Conservation (phyloP, 1,140 invertebrate genomes). For the Sinonovacula constricta region DNA sequence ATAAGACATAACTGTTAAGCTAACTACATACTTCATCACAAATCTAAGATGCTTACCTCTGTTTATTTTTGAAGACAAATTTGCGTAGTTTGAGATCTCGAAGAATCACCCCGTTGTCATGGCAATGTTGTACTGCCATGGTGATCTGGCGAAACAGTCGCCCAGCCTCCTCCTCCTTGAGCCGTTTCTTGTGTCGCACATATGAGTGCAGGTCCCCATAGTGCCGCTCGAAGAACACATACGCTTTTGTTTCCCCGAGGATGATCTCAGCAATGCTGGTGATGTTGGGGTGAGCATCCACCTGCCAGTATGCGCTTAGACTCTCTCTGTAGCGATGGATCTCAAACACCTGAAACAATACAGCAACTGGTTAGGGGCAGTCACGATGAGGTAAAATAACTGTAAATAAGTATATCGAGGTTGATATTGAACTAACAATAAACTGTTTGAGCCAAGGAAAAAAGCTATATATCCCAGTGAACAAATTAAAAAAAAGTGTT, state of each 20-base stretch:
- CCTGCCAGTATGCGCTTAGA: conserved; percentile 85
- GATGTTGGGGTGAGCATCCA: conserved; percentile 85
- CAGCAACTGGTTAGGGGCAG: too few species aligned
- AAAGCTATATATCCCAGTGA: too few species aligned
- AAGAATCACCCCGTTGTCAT: conserved; percentile 94
- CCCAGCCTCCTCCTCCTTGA: conserved; percentile 91
- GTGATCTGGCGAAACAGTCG: conserved; percentile 92
- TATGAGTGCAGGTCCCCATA: conserved; percentile 91
- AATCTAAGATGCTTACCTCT: conserved; percentile 91
- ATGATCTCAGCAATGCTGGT: conserved; percentile 86
- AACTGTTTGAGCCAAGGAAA: too few species aligned
- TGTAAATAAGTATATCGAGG: too few species aligned
- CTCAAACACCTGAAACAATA: conserved; percentile 83
- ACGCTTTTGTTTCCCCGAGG: conserved; percentile 84
- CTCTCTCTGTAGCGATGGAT: conserved; percentile 82
- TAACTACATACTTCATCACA: too few species aligned
- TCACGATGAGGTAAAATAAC: too few species aligned
- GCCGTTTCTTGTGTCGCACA: conserved; percentile 89
- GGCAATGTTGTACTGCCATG: conserved; percentile 92
- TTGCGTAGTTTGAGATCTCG: conserved; percentile 97
- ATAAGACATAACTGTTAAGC: too few species aligned
- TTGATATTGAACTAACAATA: too few species aligned
- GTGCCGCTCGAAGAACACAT: conserved; percentile 85
- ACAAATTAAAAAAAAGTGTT: too few species aligned
- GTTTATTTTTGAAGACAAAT: conserved; percentile 95